Evolutionary conservation across 2,113 vertebrate genomes (phyloP).

Genomic region (Podarcis cretensis): DNA sequence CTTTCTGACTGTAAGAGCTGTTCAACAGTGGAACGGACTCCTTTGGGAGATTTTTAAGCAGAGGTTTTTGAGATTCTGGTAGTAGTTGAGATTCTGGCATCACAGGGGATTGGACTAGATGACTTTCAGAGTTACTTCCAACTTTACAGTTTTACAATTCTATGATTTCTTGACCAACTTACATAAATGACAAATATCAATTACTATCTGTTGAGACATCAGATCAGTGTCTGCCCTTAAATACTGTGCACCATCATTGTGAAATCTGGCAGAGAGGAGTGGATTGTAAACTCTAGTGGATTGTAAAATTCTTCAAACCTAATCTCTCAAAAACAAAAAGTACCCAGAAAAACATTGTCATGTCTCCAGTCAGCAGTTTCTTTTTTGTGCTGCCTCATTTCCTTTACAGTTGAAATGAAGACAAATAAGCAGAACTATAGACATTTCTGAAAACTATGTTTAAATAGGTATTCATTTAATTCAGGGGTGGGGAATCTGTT

Average conservation of each 20-base stretch:
- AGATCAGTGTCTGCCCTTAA: constrained; percentile 19
- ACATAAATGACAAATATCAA: neutral
- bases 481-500: no score
- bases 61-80: no score
- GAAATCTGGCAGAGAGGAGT: constrained; percentile 35
- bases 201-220: neutral
- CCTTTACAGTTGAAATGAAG: constrained; percentile 34
- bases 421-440: constrained; percentile 26
- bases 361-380: constrained; percentile 47
- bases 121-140: no score
- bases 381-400: constrained; percentile 63
- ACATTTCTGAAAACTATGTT: neutral
- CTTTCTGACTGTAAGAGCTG: no score
- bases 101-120: no score
- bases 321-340: constrained; percentile 50
- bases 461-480: neutral
- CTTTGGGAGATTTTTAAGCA: no score
- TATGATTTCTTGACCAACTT: neutral
- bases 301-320: neutral
- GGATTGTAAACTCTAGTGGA: constrained; percentile 18
- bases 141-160: neutral
- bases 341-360: constrained; percentile 52
- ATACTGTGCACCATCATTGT: neutral
- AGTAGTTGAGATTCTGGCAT: no score
- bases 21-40: no score